Conservation (phyloP, 2,113 vertebrate species). For the Stegostoma tigrinum region DNA sequence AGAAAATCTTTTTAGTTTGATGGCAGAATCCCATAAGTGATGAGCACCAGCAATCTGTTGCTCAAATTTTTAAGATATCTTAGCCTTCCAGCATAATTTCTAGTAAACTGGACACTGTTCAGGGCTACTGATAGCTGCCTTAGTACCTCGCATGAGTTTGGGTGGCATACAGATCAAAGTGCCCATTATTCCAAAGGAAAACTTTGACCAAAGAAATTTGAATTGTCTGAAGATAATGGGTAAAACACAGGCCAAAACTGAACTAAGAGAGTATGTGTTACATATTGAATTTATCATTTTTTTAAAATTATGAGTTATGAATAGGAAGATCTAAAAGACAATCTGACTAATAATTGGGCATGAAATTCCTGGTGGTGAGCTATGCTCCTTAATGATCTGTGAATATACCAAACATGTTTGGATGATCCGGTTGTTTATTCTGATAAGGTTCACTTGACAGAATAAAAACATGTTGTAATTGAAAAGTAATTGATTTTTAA, state of each 20-base stretch:
- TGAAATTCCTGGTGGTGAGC: not conserved
- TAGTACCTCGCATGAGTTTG: no score
- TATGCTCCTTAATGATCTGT: constrained; percentile 8
- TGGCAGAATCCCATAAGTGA: no score
- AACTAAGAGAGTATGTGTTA: not conserved
- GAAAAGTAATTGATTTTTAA: not conserved
- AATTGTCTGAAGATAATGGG: not conserved
- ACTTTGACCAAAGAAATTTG: not conserved
- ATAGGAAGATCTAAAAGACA: not conserved
- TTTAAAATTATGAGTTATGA: not conserved
- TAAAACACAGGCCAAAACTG: not conserved
- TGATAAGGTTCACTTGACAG: not conserved
- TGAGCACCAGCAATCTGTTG: no score
- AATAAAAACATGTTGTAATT: not conserved
- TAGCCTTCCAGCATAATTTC: no score
- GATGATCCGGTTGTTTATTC: not conserved
- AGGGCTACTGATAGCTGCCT: no score
- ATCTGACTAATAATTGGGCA: not conserved
- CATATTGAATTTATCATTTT: not conserved
- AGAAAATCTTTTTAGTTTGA: no score
- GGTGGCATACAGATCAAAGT: no score
- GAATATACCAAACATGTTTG: not conserved
- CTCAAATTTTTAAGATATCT: no score
- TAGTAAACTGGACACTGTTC: no score
- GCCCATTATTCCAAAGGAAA: not conserved